Base-by-base conservation (phyloP, 2,113 vertebrate species). In the Fulica atra region DNA sequence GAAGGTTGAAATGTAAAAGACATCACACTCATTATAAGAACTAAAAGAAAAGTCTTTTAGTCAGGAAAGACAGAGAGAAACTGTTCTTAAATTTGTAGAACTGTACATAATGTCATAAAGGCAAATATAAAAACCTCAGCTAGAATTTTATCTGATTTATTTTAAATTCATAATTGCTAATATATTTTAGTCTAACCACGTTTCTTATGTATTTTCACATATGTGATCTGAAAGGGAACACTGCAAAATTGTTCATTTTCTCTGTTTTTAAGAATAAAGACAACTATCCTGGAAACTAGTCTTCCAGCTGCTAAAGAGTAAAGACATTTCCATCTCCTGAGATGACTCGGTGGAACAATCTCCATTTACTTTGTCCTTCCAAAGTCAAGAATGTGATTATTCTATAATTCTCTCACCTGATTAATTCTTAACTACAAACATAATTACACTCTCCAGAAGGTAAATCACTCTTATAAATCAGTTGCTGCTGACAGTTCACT, bases 401-500 rank as follows among this genome's bases (percentile, higher is more conserved):
- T 97, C 94, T 92, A 92, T 96, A 97, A 97, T 98, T 97, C 97
- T 97, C 84, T 95, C 97, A 97, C 97, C 97, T 98, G 97, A 98
- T 98, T 98, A 98, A 98, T 98, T 98, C 98, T 98, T 98, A 98
- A 97, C 98, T 98, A 97, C 95, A 97, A 98, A 97, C 97, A 96
- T 98, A 98, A 98, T 98, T 98, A 96, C 97, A 96, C 95, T 96
- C 98, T 97, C 95, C 97, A 96, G 98, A 98, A 98, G 96, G 98
- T 98, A 98, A 98, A 98, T 98, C 97, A 96, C 94, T 93, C 96
- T 97, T 98, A 98, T 98, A 98, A 98, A 98, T 98, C 98, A 98
- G 96, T 80, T 77, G 90, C 71, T 88, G 91, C 95, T 98, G 98
- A 97, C 98, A 98, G 93, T 95, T 97, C 88, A 56, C 46, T 85